These are phyloP conservation scores for Menidia menidia DNA, from an alignment of 2,797 vertebrate species.

Conservation along the genomic window DNA sequence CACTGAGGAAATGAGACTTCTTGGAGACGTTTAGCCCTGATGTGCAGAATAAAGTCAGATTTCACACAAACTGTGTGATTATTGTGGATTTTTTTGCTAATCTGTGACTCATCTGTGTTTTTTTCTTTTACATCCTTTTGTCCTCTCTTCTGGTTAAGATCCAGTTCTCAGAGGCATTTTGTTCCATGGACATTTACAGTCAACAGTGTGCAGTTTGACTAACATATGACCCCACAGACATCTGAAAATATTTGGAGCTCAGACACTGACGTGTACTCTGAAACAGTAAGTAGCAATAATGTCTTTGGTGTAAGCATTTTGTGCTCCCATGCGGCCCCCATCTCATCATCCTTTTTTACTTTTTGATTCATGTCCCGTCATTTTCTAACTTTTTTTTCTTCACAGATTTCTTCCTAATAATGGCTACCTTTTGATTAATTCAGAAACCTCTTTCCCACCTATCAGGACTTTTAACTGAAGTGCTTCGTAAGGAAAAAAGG, in stretches of 20 bases:
- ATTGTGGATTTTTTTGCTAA: not conserved
- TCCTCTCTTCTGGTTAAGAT: not conserved
- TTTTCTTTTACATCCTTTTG: not conserved
- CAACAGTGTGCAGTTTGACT: not conserved
- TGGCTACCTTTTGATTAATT: too few species aligned
- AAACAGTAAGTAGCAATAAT: not conserved
- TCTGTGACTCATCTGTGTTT: not conserved
- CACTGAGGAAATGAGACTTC: slow-evolving; percentile 35
- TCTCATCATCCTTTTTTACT: too few species aligned
- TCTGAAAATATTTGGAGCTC: not conserved
- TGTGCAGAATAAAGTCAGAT: slow-evolving; percentile 7
- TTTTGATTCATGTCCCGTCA: too few species aligned
- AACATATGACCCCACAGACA: not conserved
- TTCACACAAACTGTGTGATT: slow-evolving; percentile 4
- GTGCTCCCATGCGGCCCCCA: too few species aligned
- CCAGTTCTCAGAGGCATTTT: not conserved
- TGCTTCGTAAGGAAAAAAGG: not conserved
- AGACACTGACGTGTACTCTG: not conserved
- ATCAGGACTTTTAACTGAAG: slow-evolving; percentile 1
- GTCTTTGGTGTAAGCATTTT: not conserved
- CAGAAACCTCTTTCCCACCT: not conserved
- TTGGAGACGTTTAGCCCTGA: slow-evolving; percentile 30
- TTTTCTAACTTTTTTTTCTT: too few species aligned
- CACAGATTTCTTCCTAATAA: too few species aligned
- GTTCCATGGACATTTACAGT: not conserved